Evolutionary conservation across 2,113 vertebrate species (phyloP), one percentile per base, ranked within the genome.

Genomic region (Gasterosteus aculeatus): DNA sequence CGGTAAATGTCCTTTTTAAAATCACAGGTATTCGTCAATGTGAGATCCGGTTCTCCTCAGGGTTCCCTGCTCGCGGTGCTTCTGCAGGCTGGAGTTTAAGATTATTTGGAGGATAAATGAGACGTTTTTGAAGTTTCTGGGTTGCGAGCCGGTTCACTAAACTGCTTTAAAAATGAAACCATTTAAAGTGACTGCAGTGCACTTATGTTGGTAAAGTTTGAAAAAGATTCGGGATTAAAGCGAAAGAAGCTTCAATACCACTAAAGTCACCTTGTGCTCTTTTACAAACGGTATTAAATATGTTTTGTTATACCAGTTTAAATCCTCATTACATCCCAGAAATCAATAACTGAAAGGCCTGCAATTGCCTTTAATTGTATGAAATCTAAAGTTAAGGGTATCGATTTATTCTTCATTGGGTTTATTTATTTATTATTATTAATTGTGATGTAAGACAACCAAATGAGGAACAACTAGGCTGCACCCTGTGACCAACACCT

Each of bases 61-160:
- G 62, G 38, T 19, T 54, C 57, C 53, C 49, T 31, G 47, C n/a
- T n/a, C 51, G 18, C 54, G n/a, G 39, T 6, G 63, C 49, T 47
- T 49, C 54, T 19, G 64, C n/a, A 14, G 69, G 35, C 70, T 19
- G 1, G n/a, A 44, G 46, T 80, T 72, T 51, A 26, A 33, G 15
- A 60, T 56, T 11, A 26, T 15, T 64, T 14, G 16, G 35, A 65
- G 51, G 26, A 67, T 42, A 51, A 77, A 46, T 1, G 0, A 31
- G 31, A 63, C 3, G 7, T 29, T 58, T 26, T 5, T 71, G 0
- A 5, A 46, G 44, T 39, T 78, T 57, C 59, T 22, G 12, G 67
- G 51, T 10, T 68, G 54, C 11, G 41, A 33, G 39, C 4, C 76
- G 33, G 42, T 51, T 80, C 16, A 3, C n/a, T 53, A 3, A 9